Evolutionary conservation across 2,797 vertebrate species (phyloP).

Genomic region (Microcaecilia unicolor): DNA sequence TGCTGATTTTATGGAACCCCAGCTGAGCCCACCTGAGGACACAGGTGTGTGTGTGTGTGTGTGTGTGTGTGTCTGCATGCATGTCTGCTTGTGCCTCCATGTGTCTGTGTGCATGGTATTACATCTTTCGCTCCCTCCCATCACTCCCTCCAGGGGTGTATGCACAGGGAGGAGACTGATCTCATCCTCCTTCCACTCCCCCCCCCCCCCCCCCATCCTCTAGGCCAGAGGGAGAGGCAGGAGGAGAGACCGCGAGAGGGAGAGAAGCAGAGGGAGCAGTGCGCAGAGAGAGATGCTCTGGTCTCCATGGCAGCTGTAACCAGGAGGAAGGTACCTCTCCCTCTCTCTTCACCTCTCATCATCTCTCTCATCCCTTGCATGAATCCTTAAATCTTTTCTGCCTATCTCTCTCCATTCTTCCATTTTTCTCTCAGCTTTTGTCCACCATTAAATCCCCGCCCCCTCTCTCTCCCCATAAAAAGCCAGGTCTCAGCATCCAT

Average conservation of each 20-base stretch:
- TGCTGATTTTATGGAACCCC: too few species aligned
- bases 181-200: neutral
- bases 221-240: neutral
- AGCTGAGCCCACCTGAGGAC: too few species aligned
- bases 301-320: too few species aligned
- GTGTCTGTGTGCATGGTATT: neutral
- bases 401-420: too few species aligned
- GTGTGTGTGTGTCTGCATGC: neutral
- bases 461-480: neutral
- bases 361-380: neutral
- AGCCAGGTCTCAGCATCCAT: neutral
- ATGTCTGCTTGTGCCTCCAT: neutral
- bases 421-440: neutral
- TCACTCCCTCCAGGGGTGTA: constrained; percentile 21
- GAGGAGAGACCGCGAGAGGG: too few species aligned
- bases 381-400: neutral
- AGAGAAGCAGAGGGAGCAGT: too few species aligned
- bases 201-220: constrained; percentile 4
- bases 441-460: too few species aligned
- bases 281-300: too few species aligned
- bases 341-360: neutral
- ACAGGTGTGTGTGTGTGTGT: neutral
- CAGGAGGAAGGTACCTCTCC: too few species aligned
- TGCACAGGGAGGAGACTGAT: constrained; percentile 13
- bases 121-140: constrained; percentile 26